A percentile compares a stretch with the other conserved stretches of the same genome.
phyloP scores from a whole-genome alignment of 2,888 invertebrate species.

The Machimus atricapillus region DNA sequence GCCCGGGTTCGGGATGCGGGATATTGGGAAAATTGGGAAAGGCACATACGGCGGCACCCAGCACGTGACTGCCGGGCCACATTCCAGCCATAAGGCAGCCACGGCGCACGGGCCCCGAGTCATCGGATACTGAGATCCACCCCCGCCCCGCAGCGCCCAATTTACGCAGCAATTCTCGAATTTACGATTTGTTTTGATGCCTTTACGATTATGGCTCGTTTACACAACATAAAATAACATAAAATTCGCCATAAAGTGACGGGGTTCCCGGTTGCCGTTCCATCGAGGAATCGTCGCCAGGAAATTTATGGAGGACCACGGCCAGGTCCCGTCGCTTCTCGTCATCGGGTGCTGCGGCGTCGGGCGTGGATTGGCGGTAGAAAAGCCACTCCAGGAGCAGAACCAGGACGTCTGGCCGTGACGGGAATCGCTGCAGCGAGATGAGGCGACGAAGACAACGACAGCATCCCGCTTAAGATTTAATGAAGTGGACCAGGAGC shows the following conservation, averaged over 20 bases:
- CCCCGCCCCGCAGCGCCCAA: constrained; percentile 40
- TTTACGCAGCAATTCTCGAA: constrained; percentile 57
- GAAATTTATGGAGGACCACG: constrained; percentile 39
- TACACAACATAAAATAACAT: constrained; percentile 63
- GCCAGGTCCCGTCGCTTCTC: not conserved
- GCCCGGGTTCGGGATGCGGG: no score
- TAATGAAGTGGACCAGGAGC: constrained; percentile 18
- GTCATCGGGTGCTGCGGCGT: not conserved
- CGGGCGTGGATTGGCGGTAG: not conserved
- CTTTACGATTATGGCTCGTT: constrained; percentile 64
- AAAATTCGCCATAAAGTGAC: constrained; percentile 57
- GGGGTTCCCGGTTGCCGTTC: constrained; percentile 47
- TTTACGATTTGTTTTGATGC: constrained; percentile 64
- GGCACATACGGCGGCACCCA: not conserved
- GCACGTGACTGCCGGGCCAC: constrained; percentile 14
- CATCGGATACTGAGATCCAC: not conserved
- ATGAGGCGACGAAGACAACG: not conserved
- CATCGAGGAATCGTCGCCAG: constrained; percentile 32
- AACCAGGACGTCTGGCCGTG: not conserved
- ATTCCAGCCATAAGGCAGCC: not conserved
- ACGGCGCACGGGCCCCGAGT: not conserved
- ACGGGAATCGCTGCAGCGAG: not conserved
- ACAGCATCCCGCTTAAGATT: constrained; percentile 3
- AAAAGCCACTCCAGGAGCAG: not conserved
- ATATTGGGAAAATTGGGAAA: not conserved